A percentile compares a stretch with the other conserved stretches of the same genome.
Conservation (phyloP, 2,113 vertebrate species). For the Cynoglossus semilaevis region DNA sequence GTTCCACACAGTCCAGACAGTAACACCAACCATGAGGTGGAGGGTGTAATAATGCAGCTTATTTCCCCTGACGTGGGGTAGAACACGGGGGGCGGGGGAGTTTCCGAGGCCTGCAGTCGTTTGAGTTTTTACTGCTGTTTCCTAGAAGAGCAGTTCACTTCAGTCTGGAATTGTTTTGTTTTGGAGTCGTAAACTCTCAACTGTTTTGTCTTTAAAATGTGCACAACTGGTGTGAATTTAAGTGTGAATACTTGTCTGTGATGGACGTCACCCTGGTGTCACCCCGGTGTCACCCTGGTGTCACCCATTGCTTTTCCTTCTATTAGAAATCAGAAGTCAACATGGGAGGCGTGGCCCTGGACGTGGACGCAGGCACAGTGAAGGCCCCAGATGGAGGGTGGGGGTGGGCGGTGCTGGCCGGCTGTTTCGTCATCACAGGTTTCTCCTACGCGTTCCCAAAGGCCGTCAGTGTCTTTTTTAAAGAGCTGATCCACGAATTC, state of each 20-base stretch:
- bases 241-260: too few species aligned
- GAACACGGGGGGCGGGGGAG: neutral
- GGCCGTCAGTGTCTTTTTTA: slow-evolving; percentile 94
- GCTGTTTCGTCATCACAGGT: slow-evolving; percentile 93
- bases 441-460: slow-evolving; percentile 98
- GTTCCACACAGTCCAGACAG: neutral
- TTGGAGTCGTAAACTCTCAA: too few species aligned
- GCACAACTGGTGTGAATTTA: too few species aligned
- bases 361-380: slow-evolving; percentile 75
- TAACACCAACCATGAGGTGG: neutral
- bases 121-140: too few species aligned
- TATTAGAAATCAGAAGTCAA: slow-evolving; percentile 23
- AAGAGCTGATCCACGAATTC: slow-evolving; percentile 92
- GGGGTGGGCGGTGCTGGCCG: slow-evolving; percentile 92
- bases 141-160: too few species aligned
- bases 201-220: too few species aligned
- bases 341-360: slow-evolving; percentile 88
- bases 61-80: neutral
- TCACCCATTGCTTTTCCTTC: neutral
- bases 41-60: slow-evolving; percentile 24
- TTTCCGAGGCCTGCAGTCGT: too few species aligned
- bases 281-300: too few species aligned
- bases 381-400: slow-evolving; percentile 94
- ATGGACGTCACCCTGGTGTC: too few species aligned
- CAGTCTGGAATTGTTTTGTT: neutral